Base-by-base conservation (phyloP, 1,140 invertebrate species). In the Cydia fagiglandana region DNA sequence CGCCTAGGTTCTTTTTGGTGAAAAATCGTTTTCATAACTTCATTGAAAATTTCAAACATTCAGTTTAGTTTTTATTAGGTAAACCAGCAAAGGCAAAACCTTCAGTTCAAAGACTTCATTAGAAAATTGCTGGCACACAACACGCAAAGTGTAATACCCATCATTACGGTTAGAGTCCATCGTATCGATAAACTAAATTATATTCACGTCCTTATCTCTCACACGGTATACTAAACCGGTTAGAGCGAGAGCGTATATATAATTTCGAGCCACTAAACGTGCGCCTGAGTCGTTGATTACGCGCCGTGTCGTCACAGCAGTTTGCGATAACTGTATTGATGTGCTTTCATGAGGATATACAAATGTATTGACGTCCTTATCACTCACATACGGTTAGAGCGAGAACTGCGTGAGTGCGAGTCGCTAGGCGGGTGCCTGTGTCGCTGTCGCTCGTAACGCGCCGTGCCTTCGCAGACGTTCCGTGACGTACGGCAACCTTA, bases 381-480 rank as follows among this genome's bases (percentile, higher is more conserved):
- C 30, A 30, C 30, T 30, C 30, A 30, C 30, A 30, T 3, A 30
- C 30, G 30, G 30, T 30, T 30, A 30, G 30, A 30, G 83, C 61
- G 86, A 81, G 41, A 90, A 75, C 41, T 81, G 83, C n/a, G 86
- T 88, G 5, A 91, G 80, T 15, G 91, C 83, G 3, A 91, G 85
- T 73, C 87, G 90, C 90, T 91, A 92, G 89, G 90, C 90, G 85
- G 88, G 74, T 34, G 78, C 20, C 78, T 75, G 77, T 76, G 78
- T n/a, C 64, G n/a, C 73, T 76, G 78, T n/a, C 64, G n/a, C 73
- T 47, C 83, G 83, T 2, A 83, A 47, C 0, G 92, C 91, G 24
- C 91, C 90, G 78, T 97, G 95, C 84, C 97, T 95, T 77, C 96
- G 94, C 56, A 97, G 92, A 7, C 97, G 89, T 91, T 97, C 96